Evolutionary conservation across 2,113 vertebrate genomes (phyloP).

Genomic region (Cephalophus harveyi): DNA sequence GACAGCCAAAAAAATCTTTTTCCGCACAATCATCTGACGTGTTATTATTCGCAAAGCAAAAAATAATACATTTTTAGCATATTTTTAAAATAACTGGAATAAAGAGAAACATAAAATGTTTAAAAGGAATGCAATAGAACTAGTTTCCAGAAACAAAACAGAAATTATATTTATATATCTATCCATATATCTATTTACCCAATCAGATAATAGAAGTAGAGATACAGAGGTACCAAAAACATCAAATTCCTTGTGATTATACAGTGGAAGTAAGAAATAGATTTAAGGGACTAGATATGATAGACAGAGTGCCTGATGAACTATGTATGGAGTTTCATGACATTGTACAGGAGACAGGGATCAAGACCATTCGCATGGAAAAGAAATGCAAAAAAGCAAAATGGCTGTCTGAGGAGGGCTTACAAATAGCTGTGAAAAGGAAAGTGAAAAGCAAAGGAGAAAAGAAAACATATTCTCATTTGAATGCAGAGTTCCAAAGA

Average conservation of each 20-base stretch:
- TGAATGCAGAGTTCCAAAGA: too few relatives aligned
- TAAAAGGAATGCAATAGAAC: background rate
- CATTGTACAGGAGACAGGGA: too few relatives aligned
- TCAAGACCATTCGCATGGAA: too few relatives aligned
- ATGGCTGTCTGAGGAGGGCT: too few relatives aligned
- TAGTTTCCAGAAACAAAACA: background rate
- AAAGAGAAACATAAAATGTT: background rate
- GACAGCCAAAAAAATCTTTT: constrained; percentile 45
- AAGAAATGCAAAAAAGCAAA: too few relatives aligned
- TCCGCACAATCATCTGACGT: constrained; percentile 49
- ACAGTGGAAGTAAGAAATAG: too few relatives aligned
- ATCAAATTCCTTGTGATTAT: too few relatives aligned
- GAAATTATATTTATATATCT: background rate
- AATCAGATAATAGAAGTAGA: background rate
- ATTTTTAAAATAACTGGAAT: background rate
- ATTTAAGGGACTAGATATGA: too few relatives aligned
- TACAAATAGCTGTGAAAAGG: too few relatives aligned
- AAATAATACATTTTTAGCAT: background rate
- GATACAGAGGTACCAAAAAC: fast-evolving
- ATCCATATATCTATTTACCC: background rate
- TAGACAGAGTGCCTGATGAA: too few relatives aligned
- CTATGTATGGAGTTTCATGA: fast-evolving
- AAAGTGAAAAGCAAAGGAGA: too few relatives aligned
- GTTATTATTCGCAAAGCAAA: constrained; percentile 61
- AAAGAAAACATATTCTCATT: too few relatives aligned